A percentile compares a stretch with the other conserved stretches of the same genome.
phyloP scores from a whole-genome alignment of 2,888 invertebrate species.

The Chrysopilus asiliformis region DNA sequence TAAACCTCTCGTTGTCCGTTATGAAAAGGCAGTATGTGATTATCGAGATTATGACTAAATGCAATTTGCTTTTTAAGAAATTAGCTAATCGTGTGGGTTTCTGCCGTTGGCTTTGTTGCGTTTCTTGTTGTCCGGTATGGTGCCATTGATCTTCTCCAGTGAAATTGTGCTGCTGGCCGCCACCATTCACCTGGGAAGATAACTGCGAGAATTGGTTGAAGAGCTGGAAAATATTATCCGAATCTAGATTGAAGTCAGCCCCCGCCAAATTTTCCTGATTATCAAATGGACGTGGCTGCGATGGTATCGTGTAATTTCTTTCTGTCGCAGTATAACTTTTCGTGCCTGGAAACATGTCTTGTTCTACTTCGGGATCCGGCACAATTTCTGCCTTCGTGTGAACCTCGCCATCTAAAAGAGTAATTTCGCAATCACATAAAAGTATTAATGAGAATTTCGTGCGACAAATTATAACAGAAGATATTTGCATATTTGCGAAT shows the following conservation, averaged over 20 bases:
- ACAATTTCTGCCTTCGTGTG: neutral
- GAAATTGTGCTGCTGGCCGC: too few relatives aligned
- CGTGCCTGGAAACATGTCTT: neutral
- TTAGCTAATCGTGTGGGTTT: neutral
- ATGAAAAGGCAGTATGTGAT: slow-evolving; percentile 2
- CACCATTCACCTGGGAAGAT: neutral
- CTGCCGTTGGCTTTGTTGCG: neutral
- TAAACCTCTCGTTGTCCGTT: neutral
- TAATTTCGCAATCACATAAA: neutral
- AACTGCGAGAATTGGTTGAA: neutral
- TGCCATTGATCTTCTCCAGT: neutral
- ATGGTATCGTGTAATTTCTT: neutral
- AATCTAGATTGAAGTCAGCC: neutral
- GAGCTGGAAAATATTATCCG: neutral
- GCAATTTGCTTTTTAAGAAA: slow-evolving; percentile 1
- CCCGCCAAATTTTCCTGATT: neutral
- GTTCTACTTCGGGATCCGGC: slow-evolving; percentile 3
- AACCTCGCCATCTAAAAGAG: neutral
- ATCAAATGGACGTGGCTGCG: neutral
- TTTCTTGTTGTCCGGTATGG: neutral
- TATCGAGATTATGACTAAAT: neutral
- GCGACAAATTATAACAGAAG: neutral
- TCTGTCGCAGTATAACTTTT: neutral
- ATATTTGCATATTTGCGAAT: neutral
- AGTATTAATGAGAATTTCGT: neutral